Evolutionary conservation across 2,888 invertebrate species (phyloP), one percentile per base, ranked within the genome.

Genomic region (Tenthredo notha): DNA sequence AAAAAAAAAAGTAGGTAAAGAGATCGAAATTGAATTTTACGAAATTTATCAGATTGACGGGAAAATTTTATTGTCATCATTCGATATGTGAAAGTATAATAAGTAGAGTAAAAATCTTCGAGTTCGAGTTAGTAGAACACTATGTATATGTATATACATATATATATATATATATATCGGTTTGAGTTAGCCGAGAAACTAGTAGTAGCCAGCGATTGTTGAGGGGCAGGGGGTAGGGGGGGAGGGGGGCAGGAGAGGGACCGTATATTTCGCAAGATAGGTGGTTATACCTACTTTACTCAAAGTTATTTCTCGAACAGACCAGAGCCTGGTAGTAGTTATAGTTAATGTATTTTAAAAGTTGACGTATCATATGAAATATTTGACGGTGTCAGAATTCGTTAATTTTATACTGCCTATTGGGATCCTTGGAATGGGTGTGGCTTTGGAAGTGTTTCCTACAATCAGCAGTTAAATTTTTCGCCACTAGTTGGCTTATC

Each of bases 41-140:
- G 21, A 25, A 43, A 74, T n/a, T n/a, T 74, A n/a, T 74, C 1
- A 74, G 29, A 67, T 43, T 74, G n/a, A 70, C 33, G 37, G 2
- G 21, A 15, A 15, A 61, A 61, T 80, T 80, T 80, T 7, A 61
- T 80, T 37, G 37, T 7, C 12, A 40, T 80, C 29, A 61, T 61
- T 80, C 61, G 5, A 61, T 40, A 40, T 43, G 58, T 80, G 80
- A 80, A 80, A 58, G 80, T 47, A 47, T 47, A 47, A 15, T 47
- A 47, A 47, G 47, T 33, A 80, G 80, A 80, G 61, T 80, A 61
- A 80, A 78, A 75, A 75, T 75, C 43, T 25, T 61, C 58, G 18
- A 61, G 25, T 61, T n/a, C n/a, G n/a, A n/a, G n/a, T n/a, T n/a
- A n/a, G n/a, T n/a, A n/a, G n/a, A n/a, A n/a, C n/a, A n/a, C n/a